Evolutionary conservation across 2,797 vertebrate genomes (phyloP), one percentile per base, ranked within the genome.

Genomic region (Mallotus villosus): DNA sequence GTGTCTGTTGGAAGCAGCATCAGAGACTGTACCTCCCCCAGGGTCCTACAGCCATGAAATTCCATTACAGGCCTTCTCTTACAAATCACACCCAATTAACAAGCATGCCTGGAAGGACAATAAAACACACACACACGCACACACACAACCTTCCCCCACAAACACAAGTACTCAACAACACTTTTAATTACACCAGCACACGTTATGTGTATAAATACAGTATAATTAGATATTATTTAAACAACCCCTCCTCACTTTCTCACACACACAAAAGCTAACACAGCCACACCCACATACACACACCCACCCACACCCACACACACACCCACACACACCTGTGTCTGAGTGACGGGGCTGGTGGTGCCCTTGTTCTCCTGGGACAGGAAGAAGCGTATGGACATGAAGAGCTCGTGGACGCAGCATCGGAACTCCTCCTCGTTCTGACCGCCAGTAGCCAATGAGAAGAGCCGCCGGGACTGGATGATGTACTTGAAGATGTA

Each of bases 401-500:
- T 96, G 67, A 99, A 96, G 70, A 99, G 95, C 82, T 99, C 97
- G 49, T 96, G 96, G 88, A 99, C 94, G 76, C 96, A 97, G 85
- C 96, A 95, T 73, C 96, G 94, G 82, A 99, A 99, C 88, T 99
- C 98, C 60, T 99, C 97, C 80, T 99, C 98, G 0, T 95, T 97
- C 90, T 99, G 97, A 67, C 97, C 97, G 11, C 98, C 96, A 0
- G 96, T 99, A 76, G 97, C 96, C 77, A 97, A 90, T 3, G 97
- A 96, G 86, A 96, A 99, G 37, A 99, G 93, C 29, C 96, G 94
- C 46, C 98, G 95, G 5, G 98, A 99, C 2, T 98, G 97, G 84
- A 99, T 94, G 60, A 99, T 99, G 75, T 98, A 99, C 86, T 99
- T 99, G 88, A 99, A 99, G 88, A 99, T 97, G 90, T 99, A 99